Conservation (phyloP, 1,140 invertebrate genomes). For the Brachionus paranguensis region DNA sequence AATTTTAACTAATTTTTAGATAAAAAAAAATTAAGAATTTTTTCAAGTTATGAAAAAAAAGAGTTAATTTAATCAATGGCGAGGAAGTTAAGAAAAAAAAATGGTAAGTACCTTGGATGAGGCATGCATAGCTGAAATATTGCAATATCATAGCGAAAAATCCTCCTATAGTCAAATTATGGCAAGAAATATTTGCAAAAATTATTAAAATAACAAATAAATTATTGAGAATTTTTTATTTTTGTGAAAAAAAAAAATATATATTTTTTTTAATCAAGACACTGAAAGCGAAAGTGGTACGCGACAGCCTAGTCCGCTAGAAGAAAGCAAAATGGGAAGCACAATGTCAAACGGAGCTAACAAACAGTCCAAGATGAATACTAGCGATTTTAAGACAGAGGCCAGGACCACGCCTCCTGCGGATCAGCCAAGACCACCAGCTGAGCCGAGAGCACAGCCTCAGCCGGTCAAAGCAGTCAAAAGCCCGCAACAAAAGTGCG, state of each 20-base stretch:
- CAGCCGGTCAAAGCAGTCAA: not conserved
- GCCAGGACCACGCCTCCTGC: not conserved
- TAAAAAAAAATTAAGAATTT: not conserved
- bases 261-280: not conserved
- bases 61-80: no score
- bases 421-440: not conserved
- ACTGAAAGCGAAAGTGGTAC: not conserved
- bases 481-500: constrained; percentile 11
- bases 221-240: not conserved
- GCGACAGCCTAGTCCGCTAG: not conserved
- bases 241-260: not conserved
- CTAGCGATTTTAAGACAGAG: not conserved
- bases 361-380: not conserved
- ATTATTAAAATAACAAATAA: constrained; percentile 24
- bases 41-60: no score
- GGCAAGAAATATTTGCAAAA: not conserved
- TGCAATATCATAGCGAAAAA: not conserved
- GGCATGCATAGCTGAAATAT: not conserved
- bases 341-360: constrained; percentile 21
- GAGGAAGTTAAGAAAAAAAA: not conserved
- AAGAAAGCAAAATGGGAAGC: not conserved
- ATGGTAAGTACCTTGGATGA: not conserved
- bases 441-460: not conserved
- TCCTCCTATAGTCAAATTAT: not conserved
- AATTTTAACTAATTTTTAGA: not conserved